Base-by-base conservation (phyloP, 2,113 vertebrate species). In the Nothobranchius furzeri region DNA sequence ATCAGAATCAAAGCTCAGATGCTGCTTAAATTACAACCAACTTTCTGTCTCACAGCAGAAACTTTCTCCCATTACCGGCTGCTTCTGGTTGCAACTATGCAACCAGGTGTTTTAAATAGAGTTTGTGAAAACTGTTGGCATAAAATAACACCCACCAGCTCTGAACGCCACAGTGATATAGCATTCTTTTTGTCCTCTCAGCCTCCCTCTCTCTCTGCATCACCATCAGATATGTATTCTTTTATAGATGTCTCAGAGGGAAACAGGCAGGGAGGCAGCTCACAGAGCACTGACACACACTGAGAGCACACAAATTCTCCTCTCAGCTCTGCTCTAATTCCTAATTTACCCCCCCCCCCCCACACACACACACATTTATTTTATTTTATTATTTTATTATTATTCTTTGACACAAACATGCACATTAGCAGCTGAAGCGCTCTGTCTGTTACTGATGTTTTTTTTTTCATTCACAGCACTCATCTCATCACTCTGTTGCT, bases 141-240 rank as follows among this genome's bases (percentile, higher is more conserved):
- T 83, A 60, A 88, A 86, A 68, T 60, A 89, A 79, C 81, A 76
- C 66, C 83, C 78, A 65, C 77, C 57, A 75, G 40, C 75, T 85
- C 25, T 60, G 65, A 79, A 81, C 58, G 67, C 77, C 79, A 84
- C 85, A 57, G 77, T 86, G 75, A 87, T 90, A 88, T 85, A 61
- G 70, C 75, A 90, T 91, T 92, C 87, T 86, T 89, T 87, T 90
- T 90, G 89, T 89, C 85, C 80, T 82, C 60, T 53, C 65, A 63
- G 82, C 60, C 75, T 68, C 75, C 71, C 71, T 60, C 84, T 76
- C 69, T 80, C 71, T 52, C 79, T 73, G 70, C 68, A 79, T 85
- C 82, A 79, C 75, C 86, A 89, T 91, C 85, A 89, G 73, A 88
- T 89, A 20, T 20, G 20, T 20, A 89, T 88, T 93, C 90, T 90